These are phyloP conservation scores for Actias luna DNA, from an alignment of 2,888 invertebrate genomes.

Conservation along the genomic window DNA sequence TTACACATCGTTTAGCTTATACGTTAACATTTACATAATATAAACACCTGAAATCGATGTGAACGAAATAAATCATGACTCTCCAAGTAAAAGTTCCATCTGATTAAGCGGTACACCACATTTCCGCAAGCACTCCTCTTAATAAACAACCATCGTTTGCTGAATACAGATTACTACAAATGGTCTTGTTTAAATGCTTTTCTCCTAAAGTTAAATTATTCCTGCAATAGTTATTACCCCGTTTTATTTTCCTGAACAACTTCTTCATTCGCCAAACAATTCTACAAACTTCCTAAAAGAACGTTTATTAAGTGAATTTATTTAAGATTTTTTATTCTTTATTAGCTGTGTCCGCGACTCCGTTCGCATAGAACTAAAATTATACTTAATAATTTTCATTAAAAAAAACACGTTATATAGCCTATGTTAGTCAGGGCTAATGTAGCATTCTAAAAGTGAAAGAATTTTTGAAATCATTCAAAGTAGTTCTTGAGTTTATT, in stretches of 20 bases:
- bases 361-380: too few relatives aligned
- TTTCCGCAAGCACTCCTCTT: slow-evolving; percentile 3
- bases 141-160: slow-evolving; percentile 14
- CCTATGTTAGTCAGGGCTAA: too few relatives aligned
- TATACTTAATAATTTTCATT: too few relatives aligned
- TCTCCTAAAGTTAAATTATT: not conserved
- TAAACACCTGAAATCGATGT: not conserved
- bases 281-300: not conserved
- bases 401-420: too few relatives aligned
- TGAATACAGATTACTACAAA: slow-evolving; percentile 13
- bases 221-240: not conserved
- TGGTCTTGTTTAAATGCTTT: not conserved
- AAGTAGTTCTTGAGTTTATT: too few relatives aligned
- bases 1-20: not conserved
- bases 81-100: not conserved
- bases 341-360: too few relatives aligned
- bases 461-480: too few relatives aligned
- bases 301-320: too few relatives aligned
- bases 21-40: not conserved
- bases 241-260: not conserved
- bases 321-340: too few relatives aligned
- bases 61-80: not conserved
- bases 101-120: slow-evolving; percentile 6
- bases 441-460: too few relatives aligned
- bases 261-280: not conserved